Conservation (phyloP, 2,888 invertebrate genomes). For the Masnerella sp. region DNA sequence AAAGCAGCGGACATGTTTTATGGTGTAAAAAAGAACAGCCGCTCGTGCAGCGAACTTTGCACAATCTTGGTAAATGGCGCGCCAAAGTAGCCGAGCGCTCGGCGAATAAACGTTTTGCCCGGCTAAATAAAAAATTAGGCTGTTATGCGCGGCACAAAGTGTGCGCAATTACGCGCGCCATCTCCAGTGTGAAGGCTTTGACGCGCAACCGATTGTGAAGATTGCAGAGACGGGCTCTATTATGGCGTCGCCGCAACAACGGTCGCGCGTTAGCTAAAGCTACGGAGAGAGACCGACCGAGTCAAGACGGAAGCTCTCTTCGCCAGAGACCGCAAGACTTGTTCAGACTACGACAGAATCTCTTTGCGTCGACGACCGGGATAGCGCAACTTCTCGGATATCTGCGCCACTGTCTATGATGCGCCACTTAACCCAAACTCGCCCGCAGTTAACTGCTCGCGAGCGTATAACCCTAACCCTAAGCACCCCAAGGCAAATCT, state of each 20-base stretch:
- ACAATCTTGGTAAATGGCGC: constrained; percentile 15
- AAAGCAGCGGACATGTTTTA: constrained; percentile 6
- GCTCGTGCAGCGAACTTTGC: constrained; percentile 6
- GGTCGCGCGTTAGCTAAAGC: constrained; percentile 23
- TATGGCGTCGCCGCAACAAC: constrained; percentile 21
- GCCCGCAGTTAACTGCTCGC: constrained; percentile 18
- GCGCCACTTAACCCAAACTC: constrained; percentile 14
- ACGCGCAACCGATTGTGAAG: constrained; percentile 42
- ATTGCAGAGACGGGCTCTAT: constrained; percentile 32
- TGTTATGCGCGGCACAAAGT: constrained; percentile 17
- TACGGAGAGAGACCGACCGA: constrained; percentile 15
- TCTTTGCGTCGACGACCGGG: constrained; percentile 23
- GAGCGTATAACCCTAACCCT: constrained; percentile 15
- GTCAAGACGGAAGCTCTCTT: constrained; percentile 22
- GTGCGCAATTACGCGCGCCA: constrained; percentile 34
- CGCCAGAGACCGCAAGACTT: constrained; percentile 26
- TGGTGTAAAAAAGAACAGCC: not conserved
- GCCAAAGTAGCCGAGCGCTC: not conserved
- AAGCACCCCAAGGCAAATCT: constrained; percentile 8
- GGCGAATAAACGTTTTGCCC: constrained; percentile 14
- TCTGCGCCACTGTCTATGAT: constrained; percentile 34
- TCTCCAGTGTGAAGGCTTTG: constrained; percentile 36
- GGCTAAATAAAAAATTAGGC: constrained; percentile 20
- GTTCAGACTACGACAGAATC: constrained; percentile 25
- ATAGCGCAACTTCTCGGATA: constrained; percentile 24